These are phyloP conservation scores for Lumbricus terrestris DNA, from an alignment of 2,888 invertebrate genomes.

Conservation along the genomic window DNA sequence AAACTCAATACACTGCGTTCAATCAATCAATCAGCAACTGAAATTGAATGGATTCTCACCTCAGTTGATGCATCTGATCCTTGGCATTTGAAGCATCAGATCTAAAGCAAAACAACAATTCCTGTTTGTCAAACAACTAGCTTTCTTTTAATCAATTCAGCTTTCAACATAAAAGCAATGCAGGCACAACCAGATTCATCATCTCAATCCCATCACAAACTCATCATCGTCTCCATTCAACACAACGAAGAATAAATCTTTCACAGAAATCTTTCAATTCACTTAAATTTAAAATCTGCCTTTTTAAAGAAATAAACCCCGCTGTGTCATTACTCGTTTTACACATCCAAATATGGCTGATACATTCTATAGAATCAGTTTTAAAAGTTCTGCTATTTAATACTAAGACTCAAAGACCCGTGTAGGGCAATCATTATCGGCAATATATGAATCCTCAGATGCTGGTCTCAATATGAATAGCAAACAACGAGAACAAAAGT, in stretches of 20 bases:
- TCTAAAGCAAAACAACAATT: not conserved
- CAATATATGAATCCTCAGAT: not conserved
- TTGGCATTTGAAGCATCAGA: not conserved
- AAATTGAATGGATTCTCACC: not conserved
- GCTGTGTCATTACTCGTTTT: too few species aligned
- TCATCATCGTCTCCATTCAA: not conserved
- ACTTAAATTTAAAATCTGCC: too few species aligned
- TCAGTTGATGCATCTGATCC: not conserved
- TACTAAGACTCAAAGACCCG: not conserved
- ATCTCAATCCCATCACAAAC: too few species aligned
- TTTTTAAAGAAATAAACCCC: too few species aligned
- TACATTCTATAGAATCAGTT: not conserved
- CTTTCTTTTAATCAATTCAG: too few species aligned
- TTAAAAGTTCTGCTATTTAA: not conserved
- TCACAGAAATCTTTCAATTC: too few species aligned
- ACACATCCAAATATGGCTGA: too few species aligned
- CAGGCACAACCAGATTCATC: too few species aligned
- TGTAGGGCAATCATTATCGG: not conserved
- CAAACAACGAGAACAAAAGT: not conserved
- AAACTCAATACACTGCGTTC: too few species aligned
- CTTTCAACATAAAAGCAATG: not conserved
- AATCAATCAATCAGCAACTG: too few species aligned
- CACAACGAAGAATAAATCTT: too few species aligned
- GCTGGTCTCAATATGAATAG: not conserved
- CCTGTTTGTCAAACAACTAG: not conserved